Percentiles rank a stretch among this genome's conserved stretches.
phyloP scores from a whole-genome alignment of 2,113 vertebrate genomes.

The Neotoma lepida region DNA sequence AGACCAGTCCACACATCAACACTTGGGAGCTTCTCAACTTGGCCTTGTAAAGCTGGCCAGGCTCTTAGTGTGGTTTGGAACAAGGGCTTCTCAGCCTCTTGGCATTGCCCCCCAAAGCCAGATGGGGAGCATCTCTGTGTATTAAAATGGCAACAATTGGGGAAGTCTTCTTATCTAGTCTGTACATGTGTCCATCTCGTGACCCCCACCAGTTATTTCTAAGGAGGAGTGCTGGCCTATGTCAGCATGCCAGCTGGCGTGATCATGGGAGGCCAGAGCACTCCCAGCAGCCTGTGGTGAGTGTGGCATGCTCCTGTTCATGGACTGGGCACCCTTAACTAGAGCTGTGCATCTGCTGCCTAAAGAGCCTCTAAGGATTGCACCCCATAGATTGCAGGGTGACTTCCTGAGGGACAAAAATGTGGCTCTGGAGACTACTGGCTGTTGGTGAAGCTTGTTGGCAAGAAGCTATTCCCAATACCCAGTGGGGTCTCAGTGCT shows the following conservation, averaged over 20 bases:
- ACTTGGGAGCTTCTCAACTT: accelerated
- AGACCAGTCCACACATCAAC: accelerated
- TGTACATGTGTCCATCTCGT: neutral
- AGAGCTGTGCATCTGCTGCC: neutral
- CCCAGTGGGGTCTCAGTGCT: neutral
- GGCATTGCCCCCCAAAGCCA: neutral
- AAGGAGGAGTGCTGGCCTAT: neutral
- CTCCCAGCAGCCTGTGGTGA: neutral
- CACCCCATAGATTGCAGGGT: neutral
- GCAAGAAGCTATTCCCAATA: neutral
- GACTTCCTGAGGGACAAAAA: neutral
- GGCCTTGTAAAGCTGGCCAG: neutral
- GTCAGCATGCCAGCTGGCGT: neutral
- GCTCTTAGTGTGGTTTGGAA: accelerated
- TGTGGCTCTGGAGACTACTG: neutral
- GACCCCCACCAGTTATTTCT: no score
- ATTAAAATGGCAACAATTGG: neutral
- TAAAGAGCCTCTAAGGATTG: neutral
- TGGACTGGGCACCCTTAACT: neutral
- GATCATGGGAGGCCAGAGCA: accelerated
- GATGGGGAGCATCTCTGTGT: accelerated
- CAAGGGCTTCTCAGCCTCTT: neutral
- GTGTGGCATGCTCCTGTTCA: neutral
- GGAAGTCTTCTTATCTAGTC: neutral
- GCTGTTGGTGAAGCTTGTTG: neutral